A percentile compares a stretch with the other conserved stretches of the same genome.
These are phyloP conservation scores for Drosophila tropicalis DNA, from an alignment of 1,140 invertebrate species.

Conservation along the genomic window DNA sequence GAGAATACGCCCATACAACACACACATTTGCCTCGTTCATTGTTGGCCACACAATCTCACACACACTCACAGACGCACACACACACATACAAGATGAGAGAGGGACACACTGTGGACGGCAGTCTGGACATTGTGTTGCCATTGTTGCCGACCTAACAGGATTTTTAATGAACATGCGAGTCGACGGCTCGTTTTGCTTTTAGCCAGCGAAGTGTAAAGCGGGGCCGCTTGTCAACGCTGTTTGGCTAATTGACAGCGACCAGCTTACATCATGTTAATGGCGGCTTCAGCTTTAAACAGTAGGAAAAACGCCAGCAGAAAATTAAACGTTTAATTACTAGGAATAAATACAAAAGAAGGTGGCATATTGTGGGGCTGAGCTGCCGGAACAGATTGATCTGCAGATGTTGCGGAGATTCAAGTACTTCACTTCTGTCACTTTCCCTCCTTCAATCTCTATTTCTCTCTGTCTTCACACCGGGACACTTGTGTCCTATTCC, in stretches of 20 bases:
- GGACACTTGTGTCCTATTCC: slow-evolving; percentile 19
- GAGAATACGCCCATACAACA: neutral
- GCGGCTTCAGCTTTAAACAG: slow-evolving; percentile 21
- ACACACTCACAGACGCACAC: neutral
- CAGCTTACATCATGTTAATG: slow-evolving; percentile 38
- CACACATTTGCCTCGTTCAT: neutral
- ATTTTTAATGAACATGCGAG: slow-evolving; percentile 62
- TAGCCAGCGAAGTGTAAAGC: slow-evolving; percentile 44
- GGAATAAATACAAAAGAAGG: slow-evolving; percentile 41
- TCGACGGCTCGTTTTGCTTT: slow-evolving; percentile 33
- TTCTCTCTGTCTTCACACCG: neutral
- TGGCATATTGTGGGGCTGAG: slow-evolving; percentile 29
- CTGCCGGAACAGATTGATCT: slow-evolving; percentile 62
- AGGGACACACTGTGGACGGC: neutral
- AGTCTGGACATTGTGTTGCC: slow-evolving; percentile 17
- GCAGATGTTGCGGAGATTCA: slow-evolving; percentile 18
- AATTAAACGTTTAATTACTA: slow-evolving; percentile 73
- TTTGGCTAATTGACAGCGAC: slow-evolving; percentile 58
- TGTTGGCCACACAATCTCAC: neutral
- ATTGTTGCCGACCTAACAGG: slow-evolving; percentile 38
- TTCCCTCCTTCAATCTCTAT: no score
- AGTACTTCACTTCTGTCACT: neutral
- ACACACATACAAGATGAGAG: neutral
- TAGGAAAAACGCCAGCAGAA: neutral
- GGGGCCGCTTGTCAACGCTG: slow-evolving; percentile 53